These are phyloP conservation scores for Hymenochirus boettgeri DNA, from an alignment of 2,113 vertebrate genomes.

Conservation along the genomic window DNA sequence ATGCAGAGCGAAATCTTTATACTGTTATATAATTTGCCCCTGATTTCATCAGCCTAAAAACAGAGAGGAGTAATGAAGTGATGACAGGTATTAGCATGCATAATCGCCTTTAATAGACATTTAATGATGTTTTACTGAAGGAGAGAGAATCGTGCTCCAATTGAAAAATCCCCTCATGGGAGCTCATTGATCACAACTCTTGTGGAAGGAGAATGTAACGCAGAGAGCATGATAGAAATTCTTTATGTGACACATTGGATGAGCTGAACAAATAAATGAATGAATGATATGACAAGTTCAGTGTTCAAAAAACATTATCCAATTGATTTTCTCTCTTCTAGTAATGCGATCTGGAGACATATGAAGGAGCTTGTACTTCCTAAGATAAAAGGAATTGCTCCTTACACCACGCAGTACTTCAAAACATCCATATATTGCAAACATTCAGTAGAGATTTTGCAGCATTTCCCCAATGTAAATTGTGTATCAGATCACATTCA, in stretches of 20 bases:
- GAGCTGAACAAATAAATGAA: slow-evolving; percentile 89
- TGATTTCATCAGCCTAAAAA: slow-evolving; percentile 48
- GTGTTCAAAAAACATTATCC: slow-evolving; percentile 85
- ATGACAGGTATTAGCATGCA: slow-evolving; percentile 71
- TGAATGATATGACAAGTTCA: slow-evolving; percentile 95
- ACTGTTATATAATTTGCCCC: slow-evolving; percentile 48
- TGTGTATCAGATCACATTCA: slow-evolving; percentile 74
- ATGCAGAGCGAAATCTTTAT: no score
- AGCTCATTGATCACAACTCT: slow-evolving; percentile 87
- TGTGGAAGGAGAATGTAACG: slow-evolving; percentile 66
- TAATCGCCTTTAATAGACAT: slow-evolving; percentile 68
- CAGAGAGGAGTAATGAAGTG: slow-evolving; percentile 59
- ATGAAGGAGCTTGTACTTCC: slow-evolving; percentile 68
- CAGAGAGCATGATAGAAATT: slow-evolving; percentile 73
- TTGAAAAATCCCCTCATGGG: slow-evolving; percentile 66
- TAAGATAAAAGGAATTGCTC: slow-evolving; percentile 64
- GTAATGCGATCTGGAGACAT: slow-evolving; percentile 94
- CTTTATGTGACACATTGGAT: slow-evolving; percentile 84
- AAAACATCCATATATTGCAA: slow-evolving; percentile 54
- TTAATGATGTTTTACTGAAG: slow-evolving; percentile 64
- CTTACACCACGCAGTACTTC: slow-evolving; percentile 41
- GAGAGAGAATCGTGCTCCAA: slow-evolving; percentile 58
- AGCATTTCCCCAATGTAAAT: slow-evolving; percentile 60
- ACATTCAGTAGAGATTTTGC: slow-evolving; percentile 58
- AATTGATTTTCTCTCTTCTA: slow-evolving; percentile 96